Evolutionary conservation across 2,113 vertebrate species (phyloP).

Genomic region (Oceanites oceanicus): DNA sequence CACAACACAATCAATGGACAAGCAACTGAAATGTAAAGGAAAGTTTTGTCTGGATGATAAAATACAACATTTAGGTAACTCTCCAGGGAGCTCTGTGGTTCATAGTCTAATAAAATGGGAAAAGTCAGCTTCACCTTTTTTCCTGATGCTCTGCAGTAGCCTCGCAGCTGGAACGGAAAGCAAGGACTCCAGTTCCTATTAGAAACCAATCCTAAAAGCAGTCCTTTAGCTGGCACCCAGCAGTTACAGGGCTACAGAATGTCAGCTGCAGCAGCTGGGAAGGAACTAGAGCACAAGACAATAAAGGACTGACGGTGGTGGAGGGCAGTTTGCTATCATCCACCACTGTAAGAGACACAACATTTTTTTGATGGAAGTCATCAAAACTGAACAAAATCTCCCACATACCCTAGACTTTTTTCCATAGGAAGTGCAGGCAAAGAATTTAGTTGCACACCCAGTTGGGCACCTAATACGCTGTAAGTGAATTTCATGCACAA

Average conservation of each 20-base stretch:
- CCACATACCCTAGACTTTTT: not conserved
- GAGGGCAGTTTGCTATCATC: not conserved
- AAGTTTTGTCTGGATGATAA: not conserved
- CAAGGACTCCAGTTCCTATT: not conserved
- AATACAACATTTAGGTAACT: not conserved
- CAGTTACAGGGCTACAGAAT: not conserved
- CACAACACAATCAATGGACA: not conserved
- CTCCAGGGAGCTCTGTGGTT: not conserved
- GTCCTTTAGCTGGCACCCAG: not conserved
- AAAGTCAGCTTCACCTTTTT: not conserved
- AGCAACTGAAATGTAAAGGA: not conserved
- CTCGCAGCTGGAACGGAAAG: not conserved
- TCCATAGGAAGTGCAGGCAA: not conserved
- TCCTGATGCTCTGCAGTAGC: not conserved
- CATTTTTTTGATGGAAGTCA: not conserved
- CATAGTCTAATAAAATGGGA: not conserved
- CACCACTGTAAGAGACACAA: not conserved
- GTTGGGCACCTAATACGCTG: not conserved
- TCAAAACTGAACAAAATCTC: not conserved
- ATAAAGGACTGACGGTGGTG: not conserved
- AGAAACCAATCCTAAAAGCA: not conserved
- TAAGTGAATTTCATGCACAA: conserved; percentile 14
- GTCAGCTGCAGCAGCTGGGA: not conserved
- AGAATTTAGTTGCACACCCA: not conserved
- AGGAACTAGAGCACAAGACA: not conserved